A percentile compares a stretch with the other conserved stretches of the same genome.
phyloP scores from a whole-genome alignment of 2,888 invertebrate species.

The Liodrosophila aerea region DNA sequence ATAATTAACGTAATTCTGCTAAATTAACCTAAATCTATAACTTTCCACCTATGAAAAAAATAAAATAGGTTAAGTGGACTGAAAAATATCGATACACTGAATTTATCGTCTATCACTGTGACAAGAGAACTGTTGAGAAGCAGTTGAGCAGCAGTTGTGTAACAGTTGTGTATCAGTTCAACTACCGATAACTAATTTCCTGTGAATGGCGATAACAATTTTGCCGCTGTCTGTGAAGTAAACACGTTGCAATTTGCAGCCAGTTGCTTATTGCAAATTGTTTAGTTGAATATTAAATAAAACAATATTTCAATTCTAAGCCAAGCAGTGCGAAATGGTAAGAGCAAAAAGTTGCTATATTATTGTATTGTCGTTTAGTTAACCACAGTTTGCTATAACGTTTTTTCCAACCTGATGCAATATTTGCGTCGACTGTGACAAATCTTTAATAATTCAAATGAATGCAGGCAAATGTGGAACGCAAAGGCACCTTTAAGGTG shows the following conservation, averaged over 20 bases:
- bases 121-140: conserved; percentile 5
- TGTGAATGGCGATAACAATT: conserved; percentile 9
- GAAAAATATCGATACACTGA: conserved; percentile 47
- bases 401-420: conserved; percentile 58
- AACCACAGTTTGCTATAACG: no score
- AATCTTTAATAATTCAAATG: neutral
- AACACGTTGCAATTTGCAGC: conserved; percentile 66
- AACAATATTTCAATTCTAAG: no score
- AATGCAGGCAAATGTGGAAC: conserved; percentile 83
- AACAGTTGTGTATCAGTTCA: no score
- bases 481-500: conserved; percentile 98
- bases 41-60: conserved; percentile 56
- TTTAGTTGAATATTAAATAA: conserved; percentile 22
- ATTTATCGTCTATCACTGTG: conserved; percentile 1
- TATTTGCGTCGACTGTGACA: conserved; percentile 5
- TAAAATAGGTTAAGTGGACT: conserved; percentile 52
- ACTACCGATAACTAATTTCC: neutral
- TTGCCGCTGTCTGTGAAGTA: conserved; percentile 40
- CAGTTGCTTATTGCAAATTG: conserved; percentile 7
- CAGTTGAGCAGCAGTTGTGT: neutral
- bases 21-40: conserved; percentile 60
- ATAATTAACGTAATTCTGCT: conserved; percentile 42
- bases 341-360: neutral
- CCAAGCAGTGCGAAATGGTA: conserved; percentile 40
- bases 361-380: no score